These are phyloP conservation scores for Rattus norvegicus DNA, from an alignment of 2,113 vertebrate genomes.

Conservation along the genomic window GRCr8 NC_086028.1:22533001-22533500, in stretches of 20 bases:
- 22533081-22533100: background rate
- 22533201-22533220: background rate
- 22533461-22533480: background rate
- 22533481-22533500: background rate
- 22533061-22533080: background rate
- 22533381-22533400: background rate
- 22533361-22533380: background rate
- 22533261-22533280: background rate
- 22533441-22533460: background rate
- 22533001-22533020: slow-evolving; percentile 4
- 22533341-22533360: background rate
- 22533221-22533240: background rate
- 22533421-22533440: background rate
- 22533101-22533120: background rate
- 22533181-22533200: slow-evolving; percentile 23
- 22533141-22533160: background rate
- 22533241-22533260: background rate
- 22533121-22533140: background rate
- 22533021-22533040: background rate
- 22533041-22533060: background rate
- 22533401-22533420: background rate
- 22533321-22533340: background rate
- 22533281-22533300: background rate
- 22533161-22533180: background rate
- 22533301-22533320: background rate